Evolutionary conservation across 2,797 vertebrate species (phyloP).

Genomic region (Darevskia mixta): DNA sequence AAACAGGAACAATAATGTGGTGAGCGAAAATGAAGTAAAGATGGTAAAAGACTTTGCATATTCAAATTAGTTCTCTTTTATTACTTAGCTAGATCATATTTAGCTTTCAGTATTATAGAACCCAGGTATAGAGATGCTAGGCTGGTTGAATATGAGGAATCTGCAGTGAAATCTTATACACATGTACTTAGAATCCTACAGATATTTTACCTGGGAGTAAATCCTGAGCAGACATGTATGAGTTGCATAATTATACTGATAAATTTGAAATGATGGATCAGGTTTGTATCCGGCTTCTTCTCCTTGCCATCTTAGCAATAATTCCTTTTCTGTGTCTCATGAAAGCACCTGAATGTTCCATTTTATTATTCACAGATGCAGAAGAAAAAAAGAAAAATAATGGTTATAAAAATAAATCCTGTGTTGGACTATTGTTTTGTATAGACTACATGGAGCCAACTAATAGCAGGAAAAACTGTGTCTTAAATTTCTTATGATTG

Average conservation of each 20-base stretch:
- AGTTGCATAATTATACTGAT: background rate
- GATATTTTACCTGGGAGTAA: background rate
- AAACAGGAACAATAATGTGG: background rate
- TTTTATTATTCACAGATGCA: conserved; percentile 13
- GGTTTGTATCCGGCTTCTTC: background rate
- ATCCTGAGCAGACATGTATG: background rate
- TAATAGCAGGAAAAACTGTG: conserved; percentile 33
- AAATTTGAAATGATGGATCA: background rate
- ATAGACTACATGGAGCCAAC: conserved; percentile 60
- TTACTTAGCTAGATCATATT: background rate
- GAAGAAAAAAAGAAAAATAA: background rate
- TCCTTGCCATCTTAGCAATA: background rate
- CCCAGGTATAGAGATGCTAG: background rate
- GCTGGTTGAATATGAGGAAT: background rate
- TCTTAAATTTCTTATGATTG: background rate
- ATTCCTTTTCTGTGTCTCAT: background rate
- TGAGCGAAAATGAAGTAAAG: background rate
- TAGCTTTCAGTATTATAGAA: background rate
- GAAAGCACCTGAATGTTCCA: conserved; percentile 22
- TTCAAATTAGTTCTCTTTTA: background rate
- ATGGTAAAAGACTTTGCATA: conserved; percentile 7
- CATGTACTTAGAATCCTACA: background rate
- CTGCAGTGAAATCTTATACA: background rate
- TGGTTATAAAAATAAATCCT: conserved; percentile 14
- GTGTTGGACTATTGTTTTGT: conserved; percentile 42